These are phyloP conservation scores for Athene noctua DNA, from an alignment of 2,113 vertebrate genomes.

Conservation along the genomic window DNA sequence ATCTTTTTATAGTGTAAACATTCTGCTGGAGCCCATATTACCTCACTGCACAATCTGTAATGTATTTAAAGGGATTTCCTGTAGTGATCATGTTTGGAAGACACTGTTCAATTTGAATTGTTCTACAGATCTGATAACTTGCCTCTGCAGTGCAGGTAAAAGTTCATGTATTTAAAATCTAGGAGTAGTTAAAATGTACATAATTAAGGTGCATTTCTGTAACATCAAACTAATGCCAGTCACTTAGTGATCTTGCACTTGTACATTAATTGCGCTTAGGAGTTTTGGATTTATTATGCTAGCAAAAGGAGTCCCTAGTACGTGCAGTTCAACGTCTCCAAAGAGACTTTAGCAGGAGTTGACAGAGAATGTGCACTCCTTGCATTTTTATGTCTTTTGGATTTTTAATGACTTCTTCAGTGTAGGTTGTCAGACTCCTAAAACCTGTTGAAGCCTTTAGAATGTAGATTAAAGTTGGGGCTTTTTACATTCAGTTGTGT, in stretches of 20 bases:
- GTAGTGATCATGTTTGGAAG: not conserved
- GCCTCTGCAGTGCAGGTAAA: not conserved
- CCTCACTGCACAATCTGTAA: not conserved
- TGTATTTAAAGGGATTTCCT: not conserved
- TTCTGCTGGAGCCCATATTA: not conserved
- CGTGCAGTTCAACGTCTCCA: not conserved
- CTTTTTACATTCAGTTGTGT: not conserved
- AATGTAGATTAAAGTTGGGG: not conserved
- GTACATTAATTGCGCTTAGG: not conserved
- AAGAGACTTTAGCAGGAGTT: not conserved
- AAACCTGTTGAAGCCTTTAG: not conserved
- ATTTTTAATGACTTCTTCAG: not conserved
- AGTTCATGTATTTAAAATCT: not conserved
- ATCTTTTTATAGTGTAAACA: not conserved
- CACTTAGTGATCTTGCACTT: not conserved
- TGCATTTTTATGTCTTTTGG: not conserved
- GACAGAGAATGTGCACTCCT: not conserved
- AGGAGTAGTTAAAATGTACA: not conserved
- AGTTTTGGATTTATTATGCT: not conserved
- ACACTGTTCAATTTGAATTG: not conserved
- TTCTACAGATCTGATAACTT: not conserved
- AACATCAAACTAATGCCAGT: not conserved
- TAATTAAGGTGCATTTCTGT: not conserved
- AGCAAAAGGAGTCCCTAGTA: not conserved
- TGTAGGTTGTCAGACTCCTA: not conserved